Conservation (phyloP, 2,888 invertebrate species). For the Dimorphilus gyrociliatus region DNA sequence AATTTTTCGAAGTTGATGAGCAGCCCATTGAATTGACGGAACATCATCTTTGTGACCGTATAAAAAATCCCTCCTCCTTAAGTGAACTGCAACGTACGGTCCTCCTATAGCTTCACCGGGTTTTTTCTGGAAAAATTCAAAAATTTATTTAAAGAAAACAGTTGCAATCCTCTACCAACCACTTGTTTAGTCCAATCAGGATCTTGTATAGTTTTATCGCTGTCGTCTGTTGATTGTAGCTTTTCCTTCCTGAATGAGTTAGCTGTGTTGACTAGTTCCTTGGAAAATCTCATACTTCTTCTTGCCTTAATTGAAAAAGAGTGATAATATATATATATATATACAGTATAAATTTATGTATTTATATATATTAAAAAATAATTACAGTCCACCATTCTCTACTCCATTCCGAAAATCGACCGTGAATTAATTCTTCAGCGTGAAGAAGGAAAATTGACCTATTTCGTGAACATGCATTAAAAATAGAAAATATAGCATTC, state of each 20-base stretch:
- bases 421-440: too few species aligned
- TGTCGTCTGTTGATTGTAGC: conserved; percentile 48
- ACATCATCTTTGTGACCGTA: conserved; percentile 53
- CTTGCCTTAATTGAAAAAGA: conserved; percentile 25
- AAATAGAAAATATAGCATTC: too few species aligned
- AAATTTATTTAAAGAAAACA: conserved; percentile 1
- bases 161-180: conserved; percentile 9
- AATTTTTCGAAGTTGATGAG: conserved; percentile 52
- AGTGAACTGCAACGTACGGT: conserved; percentile 65
- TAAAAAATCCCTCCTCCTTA: conserved; percentile 73
- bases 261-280: conserved; percentile 50
- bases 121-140: conserved; percentile 11
- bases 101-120: conserved; percentile 39
- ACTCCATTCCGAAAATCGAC: too few species aligned
- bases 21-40: conserved; percentile 60
- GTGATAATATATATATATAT: too few species aligned
- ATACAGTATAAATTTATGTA: too few species aligned
- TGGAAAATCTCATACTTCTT: conserved; percentile 76
- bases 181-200: conserved; percentile 45
- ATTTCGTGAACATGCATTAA: too few species aligned
- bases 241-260: conserved; percentile 47
- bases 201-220: conserved; percentile 46
- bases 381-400: too few species aligned
- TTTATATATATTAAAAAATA: too few species aligned
- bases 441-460: too few species aligned